Percentiles rank a stretch among this genome's conserved stretches.
phyloP scores from a whole-genome alignment of 2,113 vertebrate species.

The Elgaria multicarinata region DNA sequence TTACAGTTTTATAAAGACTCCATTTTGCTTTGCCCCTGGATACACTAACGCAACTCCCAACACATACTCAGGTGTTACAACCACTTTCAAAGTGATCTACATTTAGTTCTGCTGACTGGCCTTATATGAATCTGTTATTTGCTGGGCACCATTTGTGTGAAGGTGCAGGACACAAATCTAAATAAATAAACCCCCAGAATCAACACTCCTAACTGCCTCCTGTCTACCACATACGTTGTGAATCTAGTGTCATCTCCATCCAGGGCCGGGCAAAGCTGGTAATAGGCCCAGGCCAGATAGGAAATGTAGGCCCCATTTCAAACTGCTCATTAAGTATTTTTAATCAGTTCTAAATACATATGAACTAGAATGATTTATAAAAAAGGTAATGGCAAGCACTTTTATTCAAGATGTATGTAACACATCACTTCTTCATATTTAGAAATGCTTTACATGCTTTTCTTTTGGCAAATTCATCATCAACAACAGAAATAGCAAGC shows the following conservation, averaged over 20 bases:
- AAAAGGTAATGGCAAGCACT: too few relatives aligned
- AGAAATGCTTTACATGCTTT: too few relatives aligned
- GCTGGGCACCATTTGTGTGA: not conserved
- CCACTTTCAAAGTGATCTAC: not conserved
- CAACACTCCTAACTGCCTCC: not conserved
- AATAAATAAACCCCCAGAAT: not conserved
- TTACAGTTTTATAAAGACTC: not conserved
- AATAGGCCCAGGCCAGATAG: too few relatives aligned
- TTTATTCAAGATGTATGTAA: too few relatives aligned
- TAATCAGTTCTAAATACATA: too few relatives aligned
- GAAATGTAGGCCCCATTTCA: too few relatives aligned
- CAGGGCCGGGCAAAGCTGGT: too few relatives aligned
- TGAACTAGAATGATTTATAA: too few relatives aligned
- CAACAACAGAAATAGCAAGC: too few relatives aligned
- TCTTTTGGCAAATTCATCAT: too few relatives aligned
- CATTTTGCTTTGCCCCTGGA: not conserved
- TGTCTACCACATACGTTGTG: not conserved
- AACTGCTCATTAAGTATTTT: too few relatives aligned
- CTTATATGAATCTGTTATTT: not conserved
- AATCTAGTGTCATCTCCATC: not conserved
- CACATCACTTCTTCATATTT: too few relatives aligned
- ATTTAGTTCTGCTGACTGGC: not conserved
- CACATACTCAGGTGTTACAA: not conserved
- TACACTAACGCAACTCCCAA: not conserved
- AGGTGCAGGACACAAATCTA: not conserved